Evolutionary conservation across 2,888 invertebrate genomes (phyloP).

Genomic region (Gasteruption jaculator): DNA sequence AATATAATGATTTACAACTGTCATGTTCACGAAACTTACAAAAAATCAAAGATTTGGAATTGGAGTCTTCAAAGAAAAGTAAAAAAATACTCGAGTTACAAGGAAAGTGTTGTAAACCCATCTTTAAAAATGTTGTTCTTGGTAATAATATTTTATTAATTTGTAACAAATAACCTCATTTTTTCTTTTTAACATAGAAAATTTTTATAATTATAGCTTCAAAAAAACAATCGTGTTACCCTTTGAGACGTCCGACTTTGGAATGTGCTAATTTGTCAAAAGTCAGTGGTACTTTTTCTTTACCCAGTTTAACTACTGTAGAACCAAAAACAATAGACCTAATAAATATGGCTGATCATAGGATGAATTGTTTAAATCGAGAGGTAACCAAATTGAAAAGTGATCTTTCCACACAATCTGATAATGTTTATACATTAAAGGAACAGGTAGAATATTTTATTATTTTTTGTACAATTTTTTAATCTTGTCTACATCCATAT

Average conservation of each 20-base stretch:
- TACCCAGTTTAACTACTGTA: slow-evolving; percentile 35
- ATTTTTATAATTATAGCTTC: slow-evolving; percentile 26
- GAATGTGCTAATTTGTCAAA: slow-evolving; percentile 41
- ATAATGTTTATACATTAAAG: slow-evolving; percentile 38
- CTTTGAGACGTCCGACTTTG: slow-evolving; percentile 38
- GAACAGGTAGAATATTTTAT: slow-evolving; percentile 39
- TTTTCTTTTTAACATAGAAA: neutral
- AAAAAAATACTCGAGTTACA: slow-evolving; percentile 55
- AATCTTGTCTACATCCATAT: slow-evolving; percentile 10
- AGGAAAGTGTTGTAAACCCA: slow-evolving; percentile 48
- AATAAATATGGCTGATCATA: slow-evolving; percentile 44
- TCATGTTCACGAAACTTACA: slow-evolving; percentile 56
- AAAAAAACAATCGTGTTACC: slow-evolving; percentile 42
- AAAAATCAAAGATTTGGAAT: slow-evolving; percentile 61
- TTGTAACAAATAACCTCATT: neutral
- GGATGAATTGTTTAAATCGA: slow-evolving; percentile 41
- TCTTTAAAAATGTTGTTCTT: slow-evolving; percentile 39
- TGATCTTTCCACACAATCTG: slow-evolving; percentile 40
- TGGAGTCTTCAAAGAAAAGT: slow-evolving; percentile 59
- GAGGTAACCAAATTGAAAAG: slow-evolving; percentile 45
- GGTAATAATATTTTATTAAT: slow-evolving; percentile 26
- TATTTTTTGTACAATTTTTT: slow-evolving; percentile 18
- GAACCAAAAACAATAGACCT: slow-evolving; percentile 41
- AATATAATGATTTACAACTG: slow-evolving; percentile 61
- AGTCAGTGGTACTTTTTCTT: slow-evolving; percentile 21